A percentile compares a stretch with the other conserved stretches of the same genome.
Evolutionary conservation across 2,888 invertebrate genomes (phyloP).

Genomic region (Allacma fusca): DNA sequence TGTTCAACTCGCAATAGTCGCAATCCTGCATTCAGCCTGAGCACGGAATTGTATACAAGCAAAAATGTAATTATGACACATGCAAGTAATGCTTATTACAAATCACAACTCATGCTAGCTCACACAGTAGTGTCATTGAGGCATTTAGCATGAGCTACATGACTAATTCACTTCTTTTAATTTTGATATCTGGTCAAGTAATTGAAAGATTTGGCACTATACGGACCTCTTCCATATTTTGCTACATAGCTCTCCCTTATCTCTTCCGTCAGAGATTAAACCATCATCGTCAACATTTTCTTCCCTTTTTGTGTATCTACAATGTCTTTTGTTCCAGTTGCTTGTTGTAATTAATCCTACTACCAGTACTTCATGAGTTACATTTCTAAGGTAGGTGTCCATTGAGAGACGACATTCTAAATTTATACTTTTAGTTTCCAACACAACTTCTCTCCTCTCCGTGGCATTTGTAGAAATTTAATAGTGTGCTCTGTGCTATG

Average conservation of each 20-base stretch:
- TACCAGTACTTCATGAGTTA: too few relatives aligned
- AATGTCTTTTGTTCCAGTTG: too few relatives aligned
- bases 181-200: slow-evolving; percentile 2
- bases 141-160: slow-evolving; percentile 5
- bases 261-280: slow-evolving; percentile 17
- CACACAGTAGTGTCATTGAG: background rate
- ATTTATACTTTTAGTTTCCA: too few relatives aligned
- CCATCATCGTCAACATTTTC: background rate
- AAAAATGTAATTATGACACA: slow-evolving; percentile 37
- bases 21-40: slow-evolving; percentile 12
- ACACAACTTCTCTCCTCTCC: too few relatives aligned
- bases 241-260: background rate
- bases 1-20: slow-evolving; percentile 20
- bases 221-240: background rate
- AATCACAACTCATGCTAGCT: slow-evolving; percentile 1
- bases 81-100: slow-evolving; percentile 19
- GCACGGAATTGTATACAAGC: slow-evolving; percentile 16
- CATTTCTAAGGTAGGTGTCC: too few relatives aligned
- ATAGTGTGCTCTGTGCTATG: too few relatives aligned
- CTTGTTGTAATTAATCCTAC: too few relatives aligned
- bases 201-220: slow-evolving; percentile 12
- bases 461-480: too few relatives aligned
- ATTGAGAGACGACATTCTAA: too few relatives aligned
- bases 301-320: background rate
- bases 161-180: slow-evolving; percentile 25